Conservation (phyloP, 2,113 vertebrate genomes). For the rat (Rattus norvegicus) region DNA sequence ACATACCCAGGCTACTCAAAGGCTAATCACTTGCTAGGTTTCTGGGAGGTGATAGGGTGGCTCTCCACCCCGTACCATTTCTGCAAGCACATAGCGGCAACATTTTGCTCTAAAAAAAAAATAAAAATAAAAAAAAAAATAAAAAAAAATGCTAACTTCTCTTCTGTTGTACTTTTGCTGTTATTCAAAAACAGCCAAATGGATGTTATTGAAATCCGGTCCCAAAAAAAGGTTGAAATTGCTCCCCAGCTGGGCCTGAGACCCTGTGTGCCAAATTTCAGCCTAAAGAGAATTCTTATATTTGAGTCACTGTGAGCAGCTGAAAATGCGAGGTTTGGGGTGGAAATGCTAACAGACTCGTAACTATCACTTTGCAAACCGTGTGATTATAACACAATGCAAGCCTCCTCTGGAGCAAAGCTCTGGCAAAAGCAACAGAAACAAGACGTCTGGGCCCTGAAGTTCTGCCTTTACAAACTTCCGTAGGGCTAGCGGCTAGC, state of each 20-base stretch:
- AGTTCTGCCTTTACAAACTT: slow-evolving; percentile 67
- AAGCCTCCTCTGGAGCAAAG: slow-evolving; percentile 78
- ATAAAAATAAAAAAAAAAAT: no score
- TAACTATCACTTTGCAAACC: slow-evolving; percentile 73
- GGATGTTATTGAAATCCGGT: slow-evolving; percentile 81
- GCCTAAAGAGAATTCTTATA: slow-evolving; percentile 76
- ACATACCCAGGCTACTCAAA: slow-evolving; percentile 71
- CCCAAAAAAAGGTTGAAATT: slow-evolving; percentile 72
- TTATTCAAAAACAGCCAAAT: slow-evolving; percentile 84
- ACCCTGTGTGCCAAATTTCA: slow-evolving; percentile 73
- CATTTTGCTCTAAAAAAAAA: slow-evolving; percentile 71
- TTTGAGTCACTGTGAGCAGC: slow-evolving; percentile 38
- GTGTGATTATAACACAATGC: slow-evolving; percentile 17
- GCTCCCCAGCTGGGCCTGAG: slow-evolving; percentile 77
- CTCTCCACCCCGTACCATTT: slow-evolving; percentile 62
- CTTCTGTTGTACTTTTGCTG: slow-evolving; percentile 82
- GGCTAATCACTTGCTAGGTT: slow-evolving; percentile 73
- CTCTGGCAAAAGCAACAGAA: slow-evolving; percentile 79
- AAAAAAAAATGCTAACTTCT: slow-evolving; percentile 65
- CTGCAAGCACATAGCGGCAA: slow-evolving; percentile 75
- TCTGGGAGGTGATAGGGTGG: slow-evolving; percentile 64
- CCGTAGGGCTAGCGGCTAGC: slow-evolving; percentile 53
- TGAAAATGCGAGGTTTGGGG: slow-evolving; percentile 62
- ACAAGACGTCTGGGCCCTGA: slow-evolving; percentile 70
- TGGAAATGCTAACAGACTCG: slow-evolving; percentile 69